Conservation (phyloP, 2,888 invertebrate genomes). For the Slavum lentiscoides region DNA sequence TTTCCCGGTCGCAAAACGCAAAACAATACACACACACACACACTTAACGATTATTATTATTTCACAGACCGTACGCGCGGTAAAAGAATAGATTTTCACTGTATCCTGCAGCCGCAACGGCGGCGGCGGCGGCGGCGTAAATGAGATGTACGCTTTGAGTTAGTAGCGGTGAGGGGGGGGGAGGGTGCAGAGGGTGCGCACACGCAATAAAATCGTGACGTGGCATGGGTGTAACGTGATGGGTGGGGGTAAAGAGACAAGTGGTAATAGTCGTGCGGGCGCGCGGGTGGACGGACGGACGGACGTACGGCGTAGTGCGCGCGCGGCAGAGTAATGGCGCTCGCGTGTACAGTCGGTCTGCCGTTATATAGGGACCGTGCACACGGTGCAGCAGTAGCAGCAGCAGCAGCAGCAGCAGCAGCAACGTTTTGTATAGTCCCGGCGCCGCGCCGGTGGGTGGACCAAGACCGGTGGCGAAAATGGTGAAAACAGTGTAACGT, state of each 20-base stretch:
- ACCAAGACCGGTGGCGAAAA: not conserved
- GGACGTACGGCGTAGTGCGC: not conserved
- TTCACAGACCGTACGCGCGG: not conserved
- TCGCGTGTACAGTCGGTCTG: too few species aligned
- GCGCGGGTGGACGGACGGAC: constrained; percentile 7
- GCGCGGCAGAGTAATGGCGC: not conserved
- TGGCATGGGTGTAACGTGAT: constrained; percentile 28
- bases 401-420: too few species aligned
- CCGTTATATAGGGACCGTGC: too few species aligned
- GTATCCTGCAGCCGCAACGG: not conserved
- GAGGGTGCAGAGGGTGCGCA: not conserved
- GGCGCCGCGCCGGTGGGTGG: constrained; percentile 17
- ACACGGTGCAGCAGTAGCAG: too few species aligned
- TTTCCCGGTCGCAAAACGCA: too few species aligned
- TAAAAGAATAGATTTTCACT: constrained; percentile 22
- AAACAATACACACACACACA: not conserved
- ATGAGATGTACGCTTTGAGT: constrained; percentile 15
- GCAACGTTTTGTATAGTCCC: not conserved
- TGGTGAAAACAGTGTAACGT: constrained; percentile 26
- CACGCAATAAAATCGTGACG: constrained; percentile 50
- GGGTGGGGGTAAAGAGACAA: constrained; percentile 29
- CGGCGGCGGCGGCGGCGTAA: constrained; percentile 15
- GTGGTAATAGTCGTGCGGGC: constrained; percentile 39
- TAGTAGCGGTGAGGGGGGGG: not conserved
- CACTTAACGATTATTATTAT: not conserved